Base-by-base conservation (phyloP, 2,888 invertebrate genomes). In the Aethes cnicana region DNA sequence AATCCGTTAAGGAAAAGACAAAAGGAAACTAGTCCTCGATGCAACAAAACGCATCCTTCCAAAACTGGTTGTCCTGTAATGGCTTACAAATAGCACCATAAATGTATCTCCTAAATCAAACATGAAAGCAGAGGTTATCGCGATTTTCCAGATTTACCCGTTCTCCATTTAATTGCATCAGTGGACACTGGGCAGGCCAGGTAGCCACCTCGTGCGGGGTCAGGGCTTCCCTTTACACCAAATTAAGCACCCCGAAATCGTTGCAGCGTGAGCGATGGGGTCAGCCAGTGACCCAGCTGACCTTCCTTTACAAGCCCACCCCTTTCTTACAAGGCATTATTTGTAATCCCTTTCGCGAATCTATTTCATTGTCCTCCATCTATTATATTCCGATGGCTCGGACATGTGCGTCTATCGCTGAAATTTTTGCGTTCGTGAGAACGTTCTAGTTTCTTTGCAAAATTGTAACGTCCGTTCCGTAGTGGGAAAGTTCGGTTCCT, bases 311-410 rank as follows among this genome's bases (percentile, higher is more conserved):
- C 62, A 81, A 81, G 66, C 60, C 74, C 68, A 84, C 81, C 88
- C 88, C 73, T 87, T 88, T 83, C 84, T 85, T 84, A 81, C 81
- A 84, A 79, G 75, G 72, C 72, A 90, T 91, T 90, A 90, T 90
- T 91, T 88, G 90, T 87, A 87, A 85, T 85, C 85, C 90, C 89
- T 90, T 87, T 84, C 78, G 90, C 90, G 90, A 90, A 91, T 90
- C 90, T 90, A 90, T 91, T 90, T 69, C 62, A 79, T 87, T 87
- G 84, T 88, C 67, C 71, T 62, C 67, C 68, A 58, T 68, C 81
- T 69, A 80, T 84, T 84, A 78, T 73, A 61, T 71, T 68, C 67
- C 68, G 66, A 70, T 67, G 64, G 64, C 68, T 78, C 68, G 80
- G 77, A 77, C 78, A 75, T 77, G 74, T 74, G 46, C 36, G 81